Evolutionary conservation across 2,888 invertebrate genomes (phyloP), one percentile per base, ranked within the genome.

Genomic region (Eupithecia subfuscata): DNA sequence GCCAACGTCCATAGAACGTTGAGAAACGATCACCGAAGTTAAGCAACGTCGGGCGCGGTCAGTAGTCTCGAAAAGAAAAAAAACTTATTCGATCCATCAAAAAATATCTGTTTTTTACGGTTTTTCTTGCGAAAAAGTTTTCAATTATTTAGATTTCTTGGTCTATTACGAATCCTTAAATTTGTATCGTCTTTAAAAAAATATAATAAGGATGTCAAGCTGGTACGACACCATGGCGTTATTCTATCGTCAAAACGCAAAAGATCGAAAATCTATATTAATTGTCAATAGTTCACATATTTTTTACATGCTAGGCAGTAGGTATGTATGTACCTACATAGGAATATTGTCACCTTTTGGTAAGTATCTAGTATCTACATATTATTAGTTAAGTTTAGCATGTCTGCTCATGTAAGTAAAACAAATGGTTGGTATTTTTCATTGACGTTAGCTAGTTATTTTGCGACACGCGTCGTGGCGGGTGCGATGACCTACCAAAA

Each of bases 11-110:
- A 48, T 48, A 48, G 16, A 6, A 48, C 16, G 48, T 18, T 45
- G 48, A 48, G 48, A 6, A 18, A 91, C 92, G 92, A 93, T 92
- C 93, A 93, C 92, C 92, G 92, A 92, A 92, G 92, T 92, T 91
- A 93, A 92, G 91, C 91, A 92, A 91, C 92, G 88, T 92, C 88
- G 91, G 90, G 90, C 90, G 90, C 84, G n/a, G n/a, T n/a, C n/a
- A 48, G 48, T 48, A 6, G 16, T 6, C 14, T 45, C 43, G 12
- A 30, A 30, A 30, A n/a, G n/a, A 30, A 30, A 30, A 30, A 30
- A 30, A 2, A 14, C 43, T 45, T 45, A 1, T 40, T 40, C 8
- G 40, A 40, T 40, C 40, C 9, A 40, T 37, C 30, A 34, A 34
- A 5, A 34, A 34, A 34, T 8, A 1, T 40, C 8, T 8, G 40